A percentile compares a stretch with the other conserved stretches of the same genome.
These are phyloP conservation scores for Timandra comae DNA, from an alignment of 2,888 invertebrate genomes.

Conservation along the genomic window DNA sequence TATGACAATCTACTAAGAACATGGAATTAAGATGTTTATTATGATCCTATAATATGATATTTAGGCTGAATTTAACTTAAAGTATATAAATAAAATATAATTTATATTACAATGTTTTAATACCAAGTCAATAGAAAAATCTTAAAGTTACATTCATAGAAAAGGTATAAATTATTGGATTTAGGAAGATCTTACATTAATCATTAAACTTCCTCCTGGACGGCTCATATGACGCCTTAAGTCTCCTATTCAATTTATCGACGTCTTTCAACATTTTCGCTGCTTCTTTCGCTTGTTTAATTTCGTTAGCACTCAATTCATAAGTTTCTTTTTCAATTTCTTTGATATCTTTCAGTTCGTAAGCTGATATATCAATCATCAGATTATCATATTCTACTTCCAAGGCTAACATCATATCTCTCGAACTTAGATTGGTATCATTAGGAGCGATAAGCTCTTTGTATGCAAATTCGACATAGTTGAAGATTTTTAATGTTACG, in stretches of 20 bases:
- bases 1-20: too few species aligned
- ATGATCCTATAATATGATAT: too few species aligned
- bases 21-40: too few species aligned
- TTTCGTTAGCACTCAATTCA: constrained; percentile 42
- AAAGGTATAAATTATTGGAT: too few species aligned
- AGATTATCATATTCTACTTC: constrained; percentile 71
- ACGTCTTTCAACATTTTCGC: constrained; percentile 56
- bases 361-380: constrained; percentile 56
- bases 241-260: constrained; percentile 54
- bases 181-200: too few species aligned
- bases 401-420: constrained; percentile 78
- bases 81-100: too few species aligned
- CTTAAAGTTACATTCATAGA: too few species aligned
- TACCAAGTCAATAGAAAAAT: too few species aligned
- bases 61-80: not conserved
- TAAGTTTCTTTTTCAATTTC: constrained; percentile 58
- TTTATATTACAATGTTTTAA: too few species aligned
- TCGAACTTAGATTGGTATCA: constrained; percentile 75
- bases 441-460: constrained; percentile 78
- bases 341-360: constrained; percentile 52
- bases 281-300: constrained; percentile 53
- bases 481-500: constrained; percentile 76
- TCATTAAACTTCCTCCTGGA: constrained; percentile 23
- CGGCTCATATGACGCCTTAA: constrained; percentile 58
- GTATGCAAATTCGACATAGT: constrained; percentile 81